Conservation (phyloP, 2,113 vertebrate species). For the Atractosteus spatula region DNA sequence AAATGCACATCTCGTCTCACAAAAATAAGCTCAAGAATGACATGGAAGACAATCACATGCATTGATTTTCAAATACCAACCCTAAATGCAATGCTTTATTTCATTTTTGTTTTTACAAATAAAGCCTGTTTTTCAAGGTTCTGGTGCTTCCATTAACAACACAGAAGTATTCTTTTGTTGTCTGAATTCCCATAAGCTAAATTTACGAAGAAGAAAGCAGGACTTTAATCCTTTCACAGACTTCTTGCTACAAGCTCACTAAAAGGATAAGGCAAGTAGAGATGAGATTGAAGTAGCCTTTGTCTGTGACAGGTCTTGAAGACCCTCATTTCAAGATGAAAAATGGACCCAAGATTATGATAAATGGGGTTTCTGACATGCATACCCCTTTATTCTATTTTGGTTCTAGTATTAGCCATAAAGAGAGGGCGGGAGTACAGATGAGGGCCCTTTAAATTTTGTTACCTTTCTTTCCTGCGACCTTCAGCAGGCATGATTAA, state of each 20-base stretch:
- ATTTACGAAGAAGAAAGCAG: constrained; percentile 45
- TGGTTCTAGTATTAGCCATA: constrained; percentile 51
- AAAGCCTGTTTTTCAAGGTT: constrained; percentile 24
- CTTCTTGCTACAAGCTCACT: constrained; percentile 34
- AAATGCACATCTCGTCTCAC: too few relatives aligned
- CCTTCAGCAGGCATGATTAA: constrained; percentile 81
- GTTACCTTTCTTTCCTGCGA: constrained; percentile 71
- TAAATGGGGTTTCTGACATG: constrained; percentile 80
- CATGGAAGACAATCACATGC: too few relatives aligned
- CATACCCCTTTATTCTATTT: constrained; percentile 74
- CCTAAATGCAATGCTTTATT: background rate
- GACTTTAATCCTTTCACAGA: constrained; percentile 57
- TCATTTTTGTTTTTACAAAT: constrained; percentile 32
- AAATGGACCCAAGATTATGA: constrained; percentile 73
- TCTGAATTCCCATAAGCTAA: constrained; percentile 41
- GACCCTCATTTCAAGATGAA: constrained; percentile 74
- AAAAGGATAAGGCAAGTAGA: constrained; percentile 52
- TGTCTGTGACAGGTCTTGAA: constrained; percentile 72
- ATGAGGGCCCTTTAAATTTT: constrained; percentile 61
- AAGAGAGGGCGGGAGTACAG: constrained; percentile 50
- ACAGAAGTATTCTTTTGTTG: constrained; percentile 35
- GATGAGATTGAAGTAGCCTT: constrained; percentile 71
- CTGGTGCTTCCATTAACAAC: constrained; percentile 33
- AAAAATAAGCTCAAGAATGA: too few relatives aligned
- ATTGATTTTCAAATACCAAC: background rate